Evolutionary conservation across 92 coral and sea anemone genomes (phyloP).

Genomic region (Meandrina meandrites): DNA sequence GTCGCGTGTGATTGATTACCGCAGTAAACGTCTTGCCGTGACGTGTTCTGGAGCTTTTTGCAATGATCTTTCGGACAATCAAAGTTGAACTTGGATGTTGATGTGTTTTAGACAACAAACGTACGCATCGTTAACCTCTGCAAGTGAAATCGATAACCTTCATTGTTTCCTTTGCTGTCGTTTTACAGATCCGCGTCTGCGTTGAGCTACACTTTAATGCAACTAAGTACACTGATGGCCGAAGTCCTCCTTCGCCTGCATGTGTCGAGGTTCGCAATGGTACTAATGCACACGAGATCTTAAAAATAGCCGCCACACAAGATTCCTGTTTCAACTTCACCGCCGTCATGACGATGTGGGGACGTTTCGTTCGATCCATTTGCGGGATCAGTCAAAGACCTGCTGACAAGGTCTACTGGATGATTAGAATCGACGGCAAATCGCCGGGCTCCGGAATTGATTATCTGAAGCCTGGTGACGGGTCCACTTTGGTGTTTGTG

Average conservation of each 20-base stretch:
- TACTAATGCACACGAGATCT: constrained; percentile 56
- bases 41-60: too few species aligned
- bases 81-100: too few species aligned
- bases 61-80: too few species aligned
- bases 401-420: constrained; percentile 64
- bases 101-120: too few species aligned
- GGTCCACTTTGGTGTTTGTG: constrained; percentile 64
- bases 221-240: constrained; percentile 16
- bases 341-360: constrained; percentile 46
- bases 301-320: constrained; percentile 52
- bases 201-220: constrained; percentile 56
- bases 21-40: too few species aligned
- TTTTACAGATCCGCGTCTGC: constrained; percentile 64
- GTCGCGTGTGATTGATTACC: too few species aligned
- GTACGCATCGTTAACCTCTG: too few species aligned
- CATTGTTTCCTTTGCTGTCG: background rate
- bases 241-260: constrained; percentile 26
- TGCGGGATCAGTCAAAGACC: constrained; percentile 47
- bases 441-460: constrained; percentile 68
- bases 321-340: constrained; percentile 65
- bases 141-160: too few species aligned
- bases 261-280: constrained; percentile 46
- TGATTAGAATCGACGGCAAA: constrained; percentile 50
- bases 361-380: constrained; percentile 55
- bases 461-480: constrained; percentile 61